Base-by-base conservation (phyloP, 2,113 vertebrate genomes). In the Todiramphus saurophagus region DNA sequence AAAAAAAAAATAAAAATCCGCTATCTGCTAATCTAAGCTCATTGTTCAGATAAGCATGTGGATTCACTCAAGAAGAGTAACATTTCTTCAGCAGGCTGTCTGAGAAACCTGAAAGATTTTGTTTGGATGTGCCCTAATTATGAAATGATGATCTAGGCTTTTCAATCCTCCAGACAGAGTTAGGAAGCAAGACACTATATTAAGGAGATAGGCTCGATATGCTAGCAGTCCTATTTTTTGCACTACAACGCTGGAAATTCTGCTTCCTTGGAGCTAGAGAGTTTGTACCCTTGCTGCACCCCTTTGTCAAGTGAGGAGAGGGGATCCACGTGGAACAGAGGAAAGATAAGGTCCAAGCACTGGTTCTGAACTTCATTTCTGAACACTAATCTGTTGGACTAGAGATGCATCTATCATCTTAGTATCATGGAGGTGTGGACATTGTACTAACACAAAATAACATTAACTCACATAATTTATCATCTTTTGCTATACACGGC, bases 401-500 rank as follows among this genome's bases (percentile, higher is more conserved):
- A 66, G 50, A 80, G 48, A 41, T 87, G 59, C 83, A 84, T 93
- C 70, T 89, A 74, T 95, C 85, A 91, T 69, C 72, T 83, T 88
- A 86, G 30, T 77, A 87, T 41, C 62, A 62, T 0, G 1, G 66
- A 89, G 74, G 53, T 83, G 89, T 64, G 81, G 85, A 96, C 9
- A 13, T 64, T 58, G 35, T 73, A 70, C 86, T 95, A 91, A 94
- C 89, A 83, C 58, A 82, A 74, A 93, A 90, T 68, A 91, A 91
- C 69, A 51, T 94, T 81, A 94, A 53, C 84, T 89, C 84, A 94
- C 60, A 63, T 85, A 78, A 90, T 91, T 94, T 83, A 85, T 89
- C 87, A 91, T 83, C 62, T 91, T 95, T 91, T 91, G 87, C 95
- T 93, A 96, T 56, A 89, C 75, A 80, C 20, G 80, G 91, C 93